Base-by-base conservation (phyloP, 2,888 invertebrate species). In the Pterobdella sp. region DNA sequence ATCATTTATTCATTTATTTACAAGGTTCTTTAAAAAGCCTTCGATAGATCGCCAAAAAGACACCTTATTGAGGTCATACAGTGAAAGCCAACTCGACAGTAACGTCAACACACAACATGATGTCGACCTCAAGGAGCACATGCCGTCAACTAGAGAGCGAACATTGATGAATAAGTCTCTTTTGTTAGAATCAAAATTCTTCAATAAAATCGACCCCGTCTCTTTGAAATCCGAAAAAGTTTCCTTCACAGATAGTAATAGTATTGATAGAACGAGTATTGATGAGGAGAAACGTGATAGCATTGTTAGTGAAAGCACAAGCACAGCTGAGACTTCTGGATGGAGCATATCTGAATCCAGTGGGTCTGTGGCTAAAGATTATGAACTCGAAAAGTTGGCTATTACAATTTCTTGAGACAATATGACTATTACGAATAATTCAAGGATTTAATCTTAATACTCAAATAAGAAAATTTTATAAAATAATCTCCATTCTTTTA, bases 301-400 rank as follows among this genome's bases (percentile, higher is more conserved):
- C 10, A 37, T 18, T 52, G 32, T 0, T 1, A 31, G 36, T 7
- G 18, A 7, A 42, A 18, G 10, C 32, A 22, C 35, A 22, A 36
- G 26, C 34, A 69, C n/a, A 18, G 26, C 34, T 36, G 22, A n/a
- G 1, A 36, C 29, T 3, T 60, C 71, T 32, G 34, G 32, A 26
- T 71, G 31, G 31, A 56, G 60, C 34, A 34, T 26, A 14, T 52
- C 32, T 1, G 63, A 31, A 26, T 63, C 63, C 26, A 71, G 71
- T 60, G 29, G 35, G n/a, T 71, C 71, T 1, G 26, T 60, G 31
- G 32, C 63, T 1, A 71, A 56, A 31, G 71, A 71, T 29, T 29
- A 35, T 1, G 71, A 71, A n/a, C 63, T 71, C n/a, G 63, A 71
- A 63, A 69, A 56, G 69, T 69, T 42, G 22, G 18, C 7, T 26